Percentiles rank a stretch among this genome's conserved stretches.
These are phyloP conservation scores for Cephonodes hylas DNA, from an alignment of 2,888 invertebrate species.

Conservation along the genomic window DNA sequence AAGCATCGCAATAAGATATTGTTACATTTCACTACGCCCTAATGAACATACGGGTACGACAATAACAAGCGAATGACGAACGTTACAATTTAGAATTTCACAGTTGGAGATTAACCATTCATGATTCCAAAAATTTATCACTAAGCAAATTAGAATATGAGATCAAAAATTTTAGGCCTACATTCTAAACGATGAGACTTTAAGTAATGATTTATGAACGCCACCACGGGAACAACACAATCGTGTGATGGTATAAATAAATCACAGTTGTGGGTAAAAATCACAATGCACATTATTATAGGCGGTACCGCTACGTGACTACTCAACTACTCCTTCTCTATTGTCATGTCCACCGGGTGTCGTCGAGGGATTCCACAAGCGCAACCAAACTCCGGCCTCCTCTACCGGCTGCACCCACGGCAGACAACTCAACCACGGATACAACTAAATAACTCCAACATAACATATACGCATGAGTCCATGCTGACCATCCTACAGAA, in stretches of 20 bases:
- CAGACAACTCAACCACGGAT: conserved; percentile 61
- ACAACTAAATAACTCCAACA: conserved; percentile 61
- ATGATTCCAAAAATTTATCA: conserved; percentile 74
- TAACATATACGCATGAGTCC: conserved; percentile 64
- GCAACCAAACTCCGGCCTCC: conserved; percentile 33
- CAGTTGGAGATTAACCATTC: conserved; percentile 68
- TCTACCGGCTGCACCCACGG: conserved; percentile 23
- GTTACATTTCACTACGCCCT: conserved; percentile 75
- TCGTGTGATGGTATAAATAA: conserved; percentile 74
- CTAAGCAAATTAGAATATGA: conserved; percentile 82
- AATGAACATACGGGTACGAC: conserved; percentile 56
- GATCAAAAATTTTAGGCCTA: conserved; percentile 81
- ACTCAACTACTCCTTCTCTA: conserved; percentile 35
- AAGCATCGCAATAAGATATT: conserved; percentile 81
- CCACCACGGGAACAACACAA: conserved; percentile 66
- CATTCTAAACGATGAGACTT: conserved; percentile 76
- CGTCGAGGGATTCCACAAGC: conserved; percentile 59
- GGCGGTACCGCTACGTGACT: conserved; percentile 75
- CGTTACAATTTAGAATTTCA: conserved; percentile 76
- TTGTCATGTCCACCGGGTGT: conserved; percentile 34
- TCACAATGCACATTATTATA: conserved; percentile 74
- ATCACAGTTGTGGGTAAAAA: conserved; percentile 77
- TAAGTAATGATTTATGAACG: conserved; percentile 76
- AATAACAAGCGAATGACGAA: conserved; percentile 68
- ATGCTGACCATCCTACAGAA: conserved; percentile 51